Percentiles rank a stretch among this genome's conserved stretches.
phyloP scores from a whole-genome alignment of 1,140 invertebrate genomes.

The Drosophila ironensis region DNA sequence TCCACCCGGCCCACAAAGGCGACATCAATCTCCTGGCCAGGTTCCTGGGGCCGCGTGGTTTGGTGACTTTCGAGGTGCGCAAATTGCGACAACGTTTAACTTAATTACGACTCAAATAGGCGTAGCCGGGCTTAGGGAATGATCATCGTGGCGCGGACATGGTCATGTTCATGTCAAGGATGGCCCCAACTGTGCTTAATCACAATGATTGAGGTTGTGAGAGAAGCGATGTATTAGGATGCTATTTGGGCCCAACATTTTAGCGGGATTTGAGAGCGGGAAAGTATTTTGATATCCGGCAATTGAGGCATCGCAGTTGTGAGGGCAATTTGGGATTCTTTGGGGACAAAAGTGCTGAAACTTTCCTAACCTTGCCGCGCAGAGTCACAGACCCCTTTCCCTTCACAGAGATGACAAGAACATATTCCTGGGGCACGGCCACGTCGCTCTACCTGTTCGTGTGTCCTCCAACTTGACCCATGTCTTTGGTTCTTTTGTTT shows the following conservation, averaged over 20 bases:
- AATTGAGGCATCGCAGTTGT: background rate
- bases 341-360: background rate
- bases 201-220: constrained; percentile 33
- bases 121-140: constrained; percentile 49
- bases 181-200: constrained; percentile 41
- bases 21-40: constrained; percentile 64
- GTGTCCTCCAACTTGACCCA: constrained; percentile 72
- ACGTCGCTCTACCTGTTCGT: background rate
- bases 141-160: constrained; percentile 30
- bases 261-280: background rate
- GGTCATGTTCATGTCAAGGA: constrained; percentile 63
- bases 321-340: background rate
- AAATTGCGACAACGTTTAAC: constrained; percentile 80
- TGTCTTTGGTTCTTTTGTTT: constrained; percentile 48
- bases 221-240: constrained; percentile 16
- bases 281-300: constrained; percentile 1
- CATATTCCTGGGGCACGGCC: background rate
- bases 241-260: background rate
- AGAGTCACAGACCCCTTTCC: no score
- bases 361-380: background rate
- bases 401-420: background rate
- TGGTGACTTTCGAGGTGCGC: constrained; percentile 50
- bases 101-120: constrained; percentile 78
- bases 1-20: constrained; percentile 52
- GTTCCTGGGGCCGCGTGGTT: no score